Conservation (phyloP, 2,113 vertebrate genomes). For the Clarias gariepinus region DNA sequence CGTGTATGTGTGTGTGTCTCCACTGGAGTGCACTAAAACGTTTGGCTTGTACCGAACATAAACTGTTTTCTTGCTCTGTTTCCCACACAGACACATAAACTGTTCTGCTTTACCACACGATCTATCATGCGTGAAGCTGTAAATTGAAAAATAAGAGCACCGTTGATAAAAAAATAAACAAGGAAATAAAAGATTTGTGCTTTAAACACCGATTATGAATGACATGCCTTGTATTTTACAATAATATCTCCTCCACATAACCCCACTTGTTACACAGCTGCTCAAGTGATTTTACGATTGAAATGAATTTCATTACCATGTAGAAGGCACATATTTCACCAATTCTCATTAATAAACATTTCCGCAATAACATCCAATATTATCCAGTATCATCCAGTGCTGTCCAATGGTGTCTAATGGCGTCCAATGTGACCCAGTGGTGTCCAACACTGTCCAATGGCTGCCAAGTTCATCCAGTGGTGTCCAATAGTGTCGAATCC, state of each 20-base stretch:
- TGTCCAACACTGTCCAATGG: neutral
- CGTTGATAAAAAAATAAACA: neutral
- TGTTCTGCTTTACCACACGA: neutral
- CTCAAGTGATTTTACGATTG: neutral
- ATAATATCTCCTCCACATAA: neutral
- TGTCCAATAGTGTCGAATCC: no score
- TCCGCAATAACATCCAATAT: neutral
- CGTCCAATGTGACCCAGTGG: neutral
- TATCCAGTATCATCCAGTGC: no score
- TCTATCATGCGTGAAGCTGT: neutral
- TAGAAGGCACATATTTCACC: neutral
- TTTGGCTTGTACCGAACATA: neutral
- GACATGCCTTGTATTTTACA: neutral
- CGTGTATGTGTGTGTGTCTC: neutral
- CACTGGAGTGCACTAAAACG: neutral
- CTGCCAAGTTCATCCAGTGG: no score
- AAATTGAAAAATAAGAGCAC: neutral
- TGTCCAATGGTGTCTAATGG: no score
- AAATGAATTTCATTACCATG: neutral
- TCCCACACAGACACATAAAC: neutral
- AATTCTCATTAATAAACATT: neutral
- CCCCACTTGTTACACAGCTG: neutral
- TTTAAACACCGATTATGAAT: neutral
- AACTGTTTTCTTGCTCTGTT: constrained; percentile 12
- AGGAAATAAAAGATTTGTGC: neutral